These are phyloP conservation scores for Ptilonorhynchus violaceus DNA, from an alignment of 2,113 vertebrate species.

Conservation along the genomic window DNA sequence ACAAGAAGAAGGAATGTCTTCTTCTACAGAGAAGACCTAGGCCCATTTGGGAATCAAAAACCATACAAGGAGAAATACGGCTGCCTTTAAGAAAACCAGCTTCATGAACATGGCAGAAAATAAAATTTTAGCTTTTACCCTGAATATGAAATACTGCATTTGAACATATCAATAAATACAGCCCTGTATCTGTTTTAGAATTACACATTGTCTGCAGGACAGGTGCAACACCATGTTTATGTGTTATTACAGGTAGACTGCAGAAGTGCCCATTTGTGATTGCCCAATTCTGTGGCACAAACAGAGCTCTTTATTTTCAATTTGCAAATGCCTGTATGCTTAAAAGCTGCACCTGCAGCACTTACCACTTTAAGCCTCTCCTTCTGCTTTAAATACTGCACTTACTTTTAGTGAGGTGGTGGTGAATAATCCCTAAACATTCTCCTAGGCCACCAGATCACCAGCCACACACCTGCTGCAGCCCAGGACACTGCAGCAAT, in stretches of 20 bases:
- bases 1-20: neutral
- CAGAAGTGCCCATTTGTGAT: neutral
- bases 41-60: neutral
- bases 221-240: neutral
- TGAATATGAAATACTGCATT: neutral
- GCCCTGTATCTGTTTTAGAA: neutral
- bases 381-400: conserved; percentile 9
- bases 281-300: neutral
- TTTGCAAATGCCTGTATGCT: neutral
- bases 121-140: neutral
- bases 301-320: neutral
- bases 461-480: neutral
- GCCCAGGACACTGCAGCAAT: neutral
- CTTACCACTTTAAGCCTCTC: conserved; percentile 2
- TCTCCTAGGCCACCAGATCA: neutral
- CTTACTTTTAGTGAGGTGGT: conserved; percentile 9
- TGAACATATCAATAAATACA: neutral
- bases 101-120: neutral
- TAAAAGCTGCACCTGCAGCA: conserved; percentile 25
- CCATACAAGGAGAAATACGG: neutral
- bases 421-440: neutral
- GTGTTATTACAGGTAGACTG: neutral
- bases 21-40: neutral
- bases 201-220: neutral
- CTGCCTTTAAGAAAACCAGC: neutral